These are phyloP conservation scores for Selene dorsalis DNA, from an alignment of 2,797 vertebrate genomes.

Conservation along the genomic window DNA sequence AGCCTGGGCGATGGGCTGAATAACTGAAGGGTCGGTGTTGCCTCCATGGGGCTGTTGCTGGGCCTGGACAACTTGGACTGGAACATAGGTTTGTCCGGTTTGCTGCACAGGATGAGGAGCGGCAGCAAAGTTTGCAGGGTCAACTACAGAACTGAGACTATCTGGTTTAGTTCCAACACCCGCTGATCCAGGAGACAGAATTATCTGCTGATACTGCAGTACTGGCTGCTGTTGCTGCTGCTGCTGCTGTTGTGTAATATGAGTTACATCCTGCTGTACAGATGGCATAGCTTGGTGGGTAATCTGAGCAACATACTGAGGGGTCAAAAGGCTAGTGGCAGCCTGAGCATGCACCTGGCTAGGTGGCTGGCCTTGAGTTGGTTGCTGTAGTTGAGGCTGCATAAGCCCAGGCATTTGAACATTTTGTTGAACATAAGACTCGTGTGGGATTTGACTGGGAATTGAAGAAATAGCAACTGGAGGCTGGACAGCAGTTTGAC, in stretches of 20 bases:
- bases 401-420: conserved; percentile 55
- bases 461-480: conserved; percentile 46
- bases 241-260: conserved; percentile 67
- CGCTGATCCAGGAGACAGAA: conserved; percentile 70
- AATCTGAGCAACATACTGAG: conserved; percentile 75
- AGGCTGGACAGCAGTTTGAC: conserved; percentile 58
- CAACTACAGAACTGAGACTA: conserved; percentile 51
- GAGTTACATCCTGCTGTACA: conserved; percentile 70
- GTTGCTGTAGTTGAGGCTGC: conserved; percentile 69
- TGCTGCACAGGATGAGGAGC: conserved; percentile 73
- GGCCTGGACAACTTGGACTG: conserved; percentile 65
- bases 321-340: conserved; percentile 58
- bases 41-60: conserved; percentile 69
- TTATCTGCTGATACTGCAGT: conserved; percentile 78
- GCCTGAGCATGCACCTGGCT: conserved; percentile 63
- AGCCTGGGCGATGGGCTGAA: conserved; percentile 70
- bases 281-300: conserved; percentile 71
- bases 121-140: conserved; percentile 61
- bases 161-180: conserved; percentile 60
- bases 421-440: conserved; percentile 67
- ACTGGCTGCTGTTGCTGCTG: conserved; percentile 66
- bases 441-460: conserved; percentile 62
- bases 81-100: conserved; percentile 64
- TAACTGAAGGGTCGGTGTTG: conserved; percentile 59
- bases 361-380: conserved; percentile 55